Evolutionary conservation across 1,140 invertebrate species (phyloP).

Genomic region (Trinorchestia longiramus): DNA sequence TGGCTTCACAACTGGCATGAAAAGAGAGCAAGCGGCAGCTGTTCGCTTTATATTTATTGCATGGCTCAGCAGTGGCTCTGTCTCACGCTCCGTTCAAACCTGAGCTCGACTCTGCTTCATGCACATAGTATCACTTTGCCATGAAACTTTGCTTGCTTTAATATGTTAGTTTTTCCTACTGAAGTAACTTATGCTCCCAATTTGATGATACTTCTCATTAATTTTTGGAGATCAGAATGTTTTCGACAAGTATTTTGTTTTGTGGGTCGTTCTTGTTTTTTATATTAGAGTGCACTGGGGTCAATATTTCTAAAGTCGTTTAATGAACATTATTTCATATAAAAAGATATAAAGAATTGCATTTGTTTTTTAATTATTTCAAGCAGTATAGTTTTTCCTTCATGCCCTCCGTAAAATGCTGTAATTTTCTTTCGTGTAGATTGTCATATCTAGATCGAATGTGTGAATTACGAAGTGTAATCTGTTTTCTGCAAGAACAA

Average conservation of each 20-base stretch:
- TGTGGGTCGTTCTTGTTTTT: neutral
- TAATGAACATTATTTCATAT: neutral
- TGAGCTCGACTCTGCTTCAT: neutral
- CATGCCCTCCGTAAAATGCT: no score
- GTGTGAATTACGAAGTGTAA: no score
- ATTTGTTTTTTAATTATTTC: no score
- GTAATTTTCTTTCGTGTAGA: no score
- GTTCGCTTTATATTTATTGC: neutral
- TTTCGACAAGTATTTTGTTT: neutral
- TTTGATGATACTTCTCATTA: neutral
- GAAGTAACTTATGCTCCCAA: neutral
- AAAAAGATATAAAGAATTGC: neutral
- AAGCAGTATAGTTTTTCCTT: no score
- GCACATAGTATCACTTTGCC: neutral
- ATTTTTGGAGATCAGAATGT: neutral
- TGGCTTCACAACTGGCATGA: neutral
- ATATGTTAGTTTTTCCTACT: neutral
- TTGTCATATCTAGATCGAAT: no score
- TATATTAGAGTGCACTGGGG: neutral
- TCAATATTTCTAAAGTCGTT: neutral
- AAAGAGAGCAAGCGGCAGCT: neutral
- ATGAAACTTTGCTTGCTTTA: neutral
- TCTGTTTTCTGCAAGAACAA: no score
- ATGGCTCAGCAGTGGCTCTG: neutral
- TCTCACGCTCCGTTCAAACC: neutral